These are phyloP conservation scores for Rhizomys pruinosus DNA, from an alignment of 2,113 vertebrate genomes.

Conservation along the genomic window DNA sequence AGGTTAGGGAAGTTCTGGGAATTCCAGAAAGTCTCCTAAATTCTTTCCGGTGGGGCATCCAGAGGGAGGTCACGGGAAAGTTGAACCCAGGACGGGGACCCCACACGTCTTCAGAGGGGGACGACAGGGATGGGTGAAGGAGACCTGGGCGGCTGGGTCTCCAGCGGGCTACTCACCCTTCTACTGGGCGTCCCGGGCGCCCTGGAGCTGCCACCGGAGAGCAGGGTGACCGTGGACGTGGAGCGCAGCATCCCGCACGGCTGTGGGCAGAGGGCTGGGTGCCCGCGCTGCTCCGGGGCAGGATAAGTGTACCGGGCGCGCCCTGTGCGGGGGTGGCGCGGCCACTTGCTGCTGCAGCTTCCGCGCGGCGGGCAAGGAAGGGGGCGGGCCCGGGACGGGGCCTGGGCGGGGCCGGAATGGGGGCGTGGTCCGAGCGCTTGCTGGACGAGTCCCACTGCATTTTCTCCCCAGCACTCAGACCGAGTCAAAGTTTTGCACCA, in stretches of 20 bases:
- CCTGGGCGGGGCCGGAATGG: background rate
- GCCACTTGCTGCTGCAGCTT: fast-evolving
- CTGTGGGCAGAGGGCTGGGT: background rate
- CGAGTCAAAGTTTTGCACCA: fast-evolving
- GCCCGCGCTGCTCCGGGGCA: background rate
- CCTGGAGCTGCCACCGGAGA: slow-evolving; percentile 72
- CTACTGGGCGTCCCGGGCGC: slow-evolving; percentile 77
- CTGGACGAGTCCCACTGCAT: background rate
- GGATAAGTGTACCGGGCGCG: slow-evolving; percentile 49
- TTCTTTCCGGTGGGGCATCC: background rate
- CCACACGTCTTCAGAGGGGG: background rate
- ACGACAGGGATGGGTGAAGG: background rate
- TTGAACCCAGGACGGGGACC: background rate
- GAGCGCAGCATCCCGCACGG: slow-evolving; percentile 84
- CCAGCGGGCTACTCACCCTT: slow-evolving; percentile 78
- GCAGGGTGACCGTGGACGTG: slow-evolving; percentile 85
- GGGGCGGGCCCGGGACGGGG: background rate
- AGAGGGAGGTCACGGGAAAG: background rate
- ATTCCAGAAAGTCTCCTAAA: slow-evolving; percentile 49
- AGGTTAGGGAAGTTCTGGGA: slow-evolving; percentile 39
- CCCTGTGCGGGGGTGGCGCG: background rate
- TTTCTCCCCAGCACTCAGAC: background rate
- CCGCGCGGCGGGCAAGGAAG: background rate
- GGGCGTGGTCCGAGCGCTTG: background rate
- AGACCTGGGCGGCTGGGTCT: fast-evolving